A percentile compares a stretch with the other conserved stretches of the same genome.
phyloP scores from a whole-genome alignment of 2,888 invertebrate genomes.

The Netelia melanura region DNA sequence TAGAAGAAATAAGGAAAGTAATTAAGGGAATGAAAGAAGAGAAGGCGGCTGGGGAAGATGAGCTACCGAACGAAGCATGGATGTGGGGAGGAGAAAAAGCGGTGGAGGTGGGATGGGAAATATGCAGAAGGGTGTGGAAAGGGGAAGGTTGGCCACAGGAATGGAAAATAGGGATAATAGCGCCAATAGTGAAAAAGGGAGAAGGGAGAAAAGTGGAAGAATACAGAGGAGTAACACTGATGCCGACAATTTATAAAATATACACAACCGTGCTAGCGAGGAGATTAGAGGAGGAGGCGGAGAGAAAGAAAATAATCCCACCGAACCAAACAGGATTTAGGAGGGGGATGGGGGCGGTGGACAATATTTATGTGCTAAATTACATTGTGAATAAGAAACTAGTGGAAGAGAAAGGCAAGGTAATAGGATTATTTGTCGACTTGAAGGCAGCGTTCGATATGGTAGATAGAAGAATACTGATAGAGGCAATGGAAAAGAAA shows the following conservation, averaged over 20 bases:
- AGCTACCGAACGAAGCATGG: too few relatives aligned
- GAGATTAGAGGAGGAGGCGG: too few relatives aligned
- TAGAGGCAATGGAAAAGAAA: too few relatives aligned
- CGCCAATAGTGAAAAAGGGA: neutral
- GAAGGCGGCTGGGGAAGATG: neutral
- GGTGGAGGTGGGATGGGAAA: too few relatives aligned
- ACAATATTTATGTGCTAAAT: neutral
- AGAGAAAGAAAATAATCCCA: neutral
- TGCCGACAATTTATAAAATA: too few relatives aligned
- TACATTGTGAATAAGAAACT: too few relatives aligned
- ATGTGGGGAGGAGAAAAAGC: too few relatives aligned
- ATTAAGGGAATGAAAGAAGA: neutral
- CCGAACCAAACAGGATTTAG: neutral
- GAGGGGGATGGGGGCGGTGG: neutral
- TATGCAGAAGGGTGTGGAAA: neutral
- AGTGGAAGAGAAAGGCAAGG: too few relatives aligned
- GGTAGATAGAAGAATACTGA: too few relatives aligned
- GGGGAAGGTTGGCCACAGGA: neutral
- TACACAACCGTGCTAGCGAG: too few relatives aligned
- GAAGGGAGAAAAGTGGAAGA: neutral
- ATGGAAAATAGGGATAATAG: neutral
- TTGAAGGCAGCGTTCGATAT: too few relatives aligned
- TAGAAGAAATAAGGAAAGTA: neutral
- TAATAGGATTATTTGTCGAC: too few relatives aligned
- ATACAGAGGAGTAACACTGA: neutral